phyloP scores from a whole-genome alignment of 2,888 invertebrate species.

The Synergus laeviventris region DNA sequence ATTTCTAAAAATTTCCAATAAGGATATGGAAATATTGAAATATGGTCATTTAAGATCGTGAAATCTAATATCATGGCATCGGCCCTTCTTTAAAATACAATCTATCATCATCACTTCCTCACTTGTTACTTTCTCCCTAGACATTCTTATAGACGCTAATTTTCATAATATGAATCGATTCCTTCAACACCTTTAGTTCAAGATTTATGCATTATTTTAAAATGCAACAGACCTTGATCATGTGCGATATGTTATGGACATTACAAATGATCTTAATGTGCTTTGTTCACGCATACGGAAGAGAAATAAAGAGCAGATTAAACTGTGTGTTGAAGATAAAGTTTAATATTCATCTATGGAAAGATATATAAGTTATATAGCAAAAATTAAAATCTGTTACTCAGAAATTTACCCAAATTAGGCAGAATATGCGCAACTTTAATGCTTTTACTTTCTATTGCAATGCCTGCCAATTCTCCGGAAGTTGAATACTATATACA shows the following conservation, averaged over 20 bases:
- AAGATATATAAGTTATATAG: background rate
- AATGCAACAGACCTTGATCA: conserved; percentile 19
- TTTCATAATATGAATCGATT: background rate
- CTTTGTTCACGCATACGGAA: conserved; percentile 22
- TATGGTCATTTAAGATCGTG: background rate
- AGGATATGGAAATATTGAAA: too few species aligned
- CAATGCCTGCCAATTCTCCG: background rate
- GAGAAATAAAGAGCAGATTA: background rate
- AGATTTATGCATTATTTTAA: background rate
- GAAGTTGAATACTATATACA: background rate
- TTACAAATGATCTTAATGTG: conserved; percentile 3
- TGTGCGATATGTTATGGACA: background rate
- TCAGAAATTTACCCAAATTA: background rate
- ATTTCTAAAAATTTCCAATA: too few species aligned
- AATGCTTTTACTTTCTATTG: background rate
- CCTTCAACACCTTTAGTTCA: background rate
- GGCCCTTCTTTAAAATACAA: background rate
- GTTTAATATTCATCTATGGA: background rate
- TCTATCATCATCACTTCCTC: background rate
- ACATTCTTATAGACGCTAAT: background rate
- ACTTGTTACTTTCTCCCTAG: background rate
- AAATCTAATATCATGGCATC: background rate
- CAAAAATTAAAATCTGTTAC: background rate
- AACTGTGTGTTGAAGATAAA: background rate
- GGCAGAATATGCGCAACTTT: background rate